Conservation (phyloP, 1,140 invertebrate species). For the Hormaphis cornu region DNA sequence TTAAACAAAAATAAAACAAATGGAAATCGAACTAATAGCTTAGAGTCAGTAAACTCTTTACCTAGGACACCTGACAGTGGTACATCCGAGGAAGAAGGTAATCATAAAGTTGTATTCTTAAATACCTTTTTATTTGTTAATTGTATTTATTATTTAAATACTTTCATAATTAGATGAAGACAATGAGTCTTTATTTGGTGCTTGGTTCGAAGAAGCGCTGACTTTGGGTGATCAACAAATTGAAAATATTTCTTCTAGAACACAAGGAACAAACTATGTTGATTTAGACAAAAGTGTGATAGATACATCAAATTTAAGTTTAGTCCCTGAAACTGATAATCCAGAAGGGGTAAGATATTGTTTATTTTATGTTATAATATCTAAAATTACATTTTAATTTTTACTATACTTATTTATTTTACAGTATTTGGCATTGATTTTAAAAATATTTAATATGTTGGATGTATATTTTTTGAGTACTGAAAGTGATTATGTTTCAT, state of each 20-base stretch:
- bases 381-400: slow-evolving; percentile 9
- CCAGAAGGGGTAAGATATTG: slow-evolving; percentile 64
- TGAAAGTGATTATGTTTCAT: slow-evolving; percentile 48
- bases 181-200: slow-evolving; percentile 80
- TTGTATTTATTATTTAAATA: not conserved
- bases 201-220: slow-evolving; percentile 87
- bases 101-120: not conserved
- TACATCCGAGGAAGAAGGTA: slow-evolving; percentile 67
- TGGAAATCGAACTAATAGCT: not conserved
- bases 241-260: slow-evolving; percentile 34
- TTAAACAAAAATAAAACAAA: slow-evolving; percentile 10
- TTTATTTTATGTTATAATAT: slow-evolving; percentile 24
- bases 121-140: not conserved
- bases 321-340: slow-evolving; percentile 75
- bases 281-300: slow-evolving; percentile 34
- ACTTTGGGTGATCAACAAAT: slow-evolving; percentile 42
- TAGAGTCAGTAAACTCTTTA: slow-evolving; percentile 61
- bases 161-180: slow-evolving; percentile 53
- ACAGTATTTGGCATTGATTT: slow-evolving; percentile 69
- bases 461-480: slow-evolving; percentile 59
- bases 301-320: not conserved
- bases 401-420: slow-evolving; percentile 35
- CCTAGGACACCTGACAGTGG: slow-evolving; percentile 80
- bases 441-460: slow-evolving; percentile 66
- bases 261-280: slow-evolving; percentile 34